These are phyloP conservation scores for Thunnus albacares DNA, from an alignment of 2,797 vertebrate genomes.

Conservation along the genomic window DNA sequence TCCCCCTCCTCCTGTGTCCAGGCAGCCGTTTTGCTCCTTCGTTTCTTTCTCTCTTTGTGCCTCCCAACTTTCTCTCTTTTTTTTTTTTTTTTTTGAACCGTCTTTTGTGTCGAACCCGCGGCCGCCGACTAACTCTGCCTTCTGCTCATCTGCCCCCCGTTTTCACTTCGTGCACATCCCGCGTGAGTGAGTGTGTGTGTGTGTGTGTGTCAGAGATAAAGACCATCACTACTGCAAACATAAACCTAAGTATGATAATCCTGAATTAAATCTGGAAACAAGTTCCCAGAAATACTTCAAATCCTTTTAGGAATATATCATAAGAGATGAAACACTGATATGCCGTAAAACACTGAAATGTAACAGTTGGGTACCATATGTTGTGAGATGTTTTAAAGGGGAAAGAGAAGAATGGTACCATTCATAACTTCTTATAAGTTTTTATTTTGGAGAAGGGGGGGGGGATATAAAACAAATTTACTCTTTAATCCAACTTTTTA, in stretches of 20 bases:
- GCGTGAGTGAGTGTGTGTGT: conserved; percentile 1
- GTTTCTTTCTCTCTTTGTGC: conserved; percentile 86
- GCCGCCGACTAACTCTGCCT: conserved; percentile 74
- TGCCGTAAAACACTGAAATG: not conserved
- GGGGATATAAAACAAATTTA: not conserved
- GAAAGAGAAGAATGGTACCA: not conserved
- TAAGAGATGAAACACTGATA: not conserved
- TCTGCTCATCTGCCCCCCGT: conserved; percentile 83
- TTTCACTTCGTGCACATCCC: conserved; percentile 69
- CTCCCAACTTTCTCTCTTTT: conserved; percentile 78
- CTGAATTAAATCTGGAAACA: not conserved
- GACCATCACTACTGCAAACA: conserved; percentile 8
- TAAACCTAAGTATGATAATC: not conserved
- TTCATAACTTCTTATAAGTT: not conserved
- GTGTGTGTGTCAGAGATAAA: conserved; percentile 19
- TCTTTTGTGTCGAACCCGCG: conserved; percentile 81
- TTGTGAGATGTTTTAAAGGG: not conserved
- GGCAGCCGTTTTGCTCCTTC: conserved; percentile 84
- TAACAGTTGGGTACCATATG: not conserved
- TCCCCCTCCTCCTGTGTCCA: conserved; percentile 75
- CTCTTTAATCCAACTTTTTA: not conserved
- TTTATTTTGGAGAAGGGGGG: too few species aligned
- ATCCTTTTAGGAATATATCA: not conserved
- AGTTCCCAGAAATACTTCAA: not conserved
- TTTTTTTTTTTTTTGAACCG: conserved; percentile 47